These are phyloP conservation scores for Penelope pileata DNA, from an alignment of 2,113 vertebrate species.

Conservation along the genomic window DNA sequence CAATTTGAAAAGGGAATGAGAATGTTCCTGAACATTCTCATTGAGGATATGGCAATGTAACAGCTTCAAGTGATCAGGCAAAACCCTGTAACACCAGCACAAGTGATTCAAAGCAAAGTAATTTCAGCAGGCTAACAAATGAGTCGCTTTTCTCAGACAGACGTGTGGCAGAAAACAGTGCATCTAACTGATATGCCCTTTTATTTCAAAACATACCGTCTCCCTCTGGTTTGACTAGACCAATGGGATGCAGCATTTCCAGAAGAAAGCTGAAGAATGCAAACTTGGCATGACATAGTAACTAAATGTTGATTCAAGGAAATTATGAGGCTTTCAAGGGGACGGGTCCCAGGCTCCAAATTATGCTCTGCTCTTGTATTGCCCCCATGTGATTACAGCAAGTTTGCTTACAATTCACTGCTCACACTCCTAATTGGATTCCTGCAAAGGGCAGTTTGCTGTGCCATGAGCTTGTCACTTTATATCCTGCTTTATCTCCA, in stretches of 20 bases:
- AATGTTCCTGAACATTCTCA: neutral
- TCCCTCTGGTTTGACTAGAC: neutral
- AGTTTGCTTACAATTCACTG: conserved; percentile 47
- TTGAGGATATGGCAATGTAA: neutral
- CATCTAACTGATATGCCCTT: conserved; percentile 48
- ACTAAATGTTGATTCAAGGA: conserved; percentile 35
- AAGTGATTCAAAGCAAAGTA: conserved; percentile 5
- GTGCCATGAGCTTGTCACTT: conserved; percentile 40
- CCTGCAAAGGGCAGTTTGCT: conserved; percentile 38
- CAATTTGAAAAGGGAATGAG: neutral
- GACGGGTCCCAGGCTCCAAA: conserved; percentile 54
- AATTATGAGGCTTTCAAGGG: conserved; percentile 47
- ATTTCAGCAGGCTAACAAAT: conserved; percentile 52
- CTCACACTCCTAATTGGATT: conserved; percentile 66
- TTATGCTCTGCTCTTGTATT: conserved; percentile 30
- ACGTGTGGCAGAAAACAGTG: neutral
- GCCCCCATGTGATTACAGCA: neutral
- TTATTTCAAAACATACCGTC: neutral
- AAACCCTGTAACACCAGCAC: neutral
- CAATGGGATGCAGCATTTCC: neutral
- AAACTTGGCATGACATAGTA: neutral
- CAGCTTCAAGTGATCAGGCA: neutral
- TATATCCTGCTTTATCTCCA: conserved; percentile 58
- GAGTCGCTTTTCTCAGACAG: neutral
- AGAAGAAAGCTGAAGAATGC: neutral